Percentiles rank a stretch among this genome's conserved stretches.
Conservation (phyloP, 2,113 vertebrate species). For the Octodon degus region DNA sequence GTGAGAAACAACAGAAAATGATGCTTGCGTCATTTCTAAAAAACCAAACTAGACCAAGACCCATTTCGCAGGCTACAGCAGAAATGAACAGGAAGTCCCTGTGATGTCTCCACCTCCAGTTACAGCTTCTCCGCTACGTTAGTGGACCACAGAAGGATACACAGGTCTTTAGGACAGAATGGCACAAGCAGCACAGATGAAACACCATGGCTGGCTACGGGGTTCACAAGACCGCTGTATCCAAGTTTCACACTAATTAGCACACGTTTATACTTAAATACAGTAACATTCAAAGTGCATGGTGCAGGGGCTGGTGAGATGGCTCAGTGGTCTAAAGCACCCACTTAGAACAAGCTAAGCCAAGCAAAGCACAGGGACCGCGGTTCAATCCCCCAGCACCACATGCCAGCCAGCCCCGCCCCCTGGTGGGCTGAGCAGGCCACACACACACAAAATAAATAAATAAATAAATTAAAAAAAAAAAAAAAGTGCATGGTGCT, state of each 20-base stretch:
- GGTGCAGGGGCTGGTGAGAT: no score
- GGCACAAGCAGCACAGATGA: not conserved
- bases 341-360: no score
- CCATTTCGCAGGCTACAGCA: not conserved
- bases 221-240: not conserved
- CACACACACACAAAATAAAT: no score
- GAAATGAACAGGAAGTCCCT: not conserved
- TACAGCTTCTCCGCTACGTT: not conserved
- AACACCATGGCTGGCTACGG: not conserved
- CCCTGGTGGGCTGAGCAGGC: no score
- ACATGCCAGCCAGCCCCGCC: no score
- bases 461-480: no score
- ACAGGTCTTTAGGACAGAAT: not conserved
- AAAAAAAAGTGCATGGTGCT: not conserved
- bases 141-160: not conserved
- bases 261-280: not conserved
- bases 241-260: not conserved
- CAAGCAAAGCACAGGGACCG: no score
- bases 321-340: no score
- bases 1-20: conserved; percentile 17
- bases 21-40: conserved; percentile 38
- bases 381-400: no score
- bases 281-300: not conserved
- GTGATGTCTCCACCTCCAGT: not conserved
- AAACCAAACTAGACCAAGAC: not conserved